These are phyloP conservation scores for Catonia carolina DNA, from an alignment of 2,888 invertebrate species.

Conservation along the genomic window DNA sequence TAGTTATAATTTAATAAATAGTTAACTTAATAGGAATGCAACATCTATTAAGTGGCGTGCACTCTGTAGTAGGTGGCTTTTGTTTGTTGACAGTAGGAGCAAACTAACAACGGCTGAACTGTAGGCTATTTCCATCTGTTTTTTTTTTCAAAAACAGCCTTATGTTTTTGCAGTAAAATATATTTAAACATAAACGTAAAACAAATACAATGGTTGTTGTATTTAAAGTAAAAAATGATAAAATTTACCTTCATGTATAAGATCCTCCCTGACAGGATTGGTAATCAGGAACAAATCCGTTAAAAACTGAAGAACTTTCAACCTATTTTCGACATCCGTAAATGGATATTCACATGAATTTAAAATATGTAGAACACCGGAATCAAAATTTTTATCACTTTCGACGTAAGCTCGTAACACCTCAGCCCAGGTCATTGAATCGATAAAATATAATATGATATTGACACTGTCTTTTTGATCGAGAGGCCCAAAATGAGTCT, in stretches of 20 bases:
- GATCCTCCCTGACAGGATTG: slow-evolving; percentile 86
- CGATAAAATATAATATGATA: slow-evolving; percentile 84
- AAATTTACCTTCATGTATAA: slow-evolving; percentile 82
- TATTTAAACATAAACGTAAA: too few relatives aligned
- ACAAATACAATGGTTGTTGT: too few relatives aligned
- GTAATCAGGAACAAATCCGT: slow-evolving; percentile 92
- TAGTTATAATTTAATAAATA: too few relatives aligned
- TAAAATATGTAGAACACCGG: slow-evolving; percentile 61
- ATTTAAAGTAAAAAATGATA: too few relatives aligned
- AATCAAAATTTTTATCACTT: slow-evolving; percentile 77
- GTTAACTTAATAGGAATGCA: too few relatives aligned
- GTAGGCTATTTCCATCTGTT: too few relatives aligned
- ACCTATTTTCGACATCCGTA: slow-evolving; percentile 65
- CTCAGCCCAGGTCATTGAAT: slow-evolving; percentile 96
- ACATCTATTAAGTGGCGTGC: too few relatives aligned
- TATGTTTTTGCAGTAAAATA: too few relatives aligned
- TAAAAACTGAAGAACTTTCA: slow-evolving; percentile 80
- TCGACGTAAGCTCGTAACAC: slow-evolving; percentile 82
- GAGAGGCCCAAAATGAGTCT: slow-evolving; percentile 90
- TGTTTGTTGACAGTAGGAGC: too few relatives aligned
- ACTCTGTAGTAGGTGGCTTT: too few relatives aligned
- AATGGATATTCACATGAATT: slow-evolving; percentile 83
- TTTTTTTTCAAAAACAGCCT: too few relatives aligned
- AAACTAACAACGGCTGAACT: too few relatives aligned
- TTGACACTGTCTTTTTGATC: slow-evolving; percentile 98